Evolutionary conservation across 2,113 vertebrate genomes (phyloP).

Genomic region (Amazona vittata): DNA sequence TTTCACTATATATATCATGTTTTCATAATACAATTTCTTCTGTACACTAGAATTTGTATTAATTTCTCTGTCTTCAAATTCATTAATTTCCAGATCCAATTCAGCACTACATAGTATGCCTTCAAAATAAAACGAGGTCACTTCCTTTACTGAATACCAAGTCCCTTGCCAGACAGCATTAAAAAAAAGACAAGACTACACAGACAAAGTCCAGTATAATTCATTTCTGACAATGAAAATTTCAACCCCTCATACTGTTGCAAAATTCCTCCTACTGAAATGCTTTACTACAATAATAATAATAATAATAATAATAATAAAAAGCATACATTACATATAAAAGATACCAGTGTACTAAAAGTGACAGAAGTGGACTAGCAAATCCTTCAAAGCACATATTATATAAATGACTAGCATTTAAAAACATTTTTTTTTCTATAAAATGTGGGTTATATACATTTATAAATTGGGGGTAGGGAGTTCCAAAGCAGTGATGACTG

Average conservation of each 20-base stretch:
- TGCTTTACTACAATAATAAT: slow-evolving; percentile 86
- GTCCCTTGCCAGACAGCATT: slow-evolving; percentile 78
- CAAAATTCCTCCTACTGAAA: slow-evolving; percentile 89
- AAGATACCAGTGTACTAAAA: slow-evolving; percentile 91
- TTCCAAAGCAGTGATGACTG: slow-evolving; percentile 77
- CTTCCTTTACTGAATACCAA: slow-evolving; percentile 80
- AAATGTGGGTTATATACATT: slow-evolving; percentile 84
- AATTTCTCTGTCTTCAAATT: slow-evolving; percentile 62
- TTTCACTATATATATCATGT: slow-evolving; percentile 58
- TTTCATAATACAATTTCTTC: slow-evolving; percentile 69
- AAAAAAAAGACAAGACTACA: slow-evolving; percentile 83
- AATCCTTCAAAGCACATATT: slow-evolving; percentile 83
- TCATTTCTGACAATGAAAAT: slow-evolving; percentile 89
- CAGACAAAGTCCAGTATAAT: slow-evolving; percentile 84
- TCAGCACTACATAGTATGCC: slow-evolving; percentile 77
- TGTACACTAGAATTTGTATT: slow-evolving; percentile 71
- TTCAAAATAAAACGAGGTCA: slow-evolving; percentile 77
- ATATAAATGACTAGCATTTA: slow-evolving; percentile 87
- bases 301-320: slow-evolving; percentile 78
- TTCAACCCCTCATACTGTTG: slow-evolving; percentile 81
- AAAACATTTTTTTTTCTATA: slow-evolving; percentile 82
- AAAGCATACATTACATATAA: slow-evolving; percentile 94
- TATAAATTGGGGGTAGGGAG: slow-evolving; percentile 73
- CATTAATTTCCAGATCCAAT: slow-evolving; percentile 68
- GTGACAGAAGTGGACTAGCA: slow-evolving; percentile 84